phyloP scores from a whole-genome alignment of 30 jellyfish, hydroid and myxozoan genomes.

The Catostylus mosaicus region DNA sequence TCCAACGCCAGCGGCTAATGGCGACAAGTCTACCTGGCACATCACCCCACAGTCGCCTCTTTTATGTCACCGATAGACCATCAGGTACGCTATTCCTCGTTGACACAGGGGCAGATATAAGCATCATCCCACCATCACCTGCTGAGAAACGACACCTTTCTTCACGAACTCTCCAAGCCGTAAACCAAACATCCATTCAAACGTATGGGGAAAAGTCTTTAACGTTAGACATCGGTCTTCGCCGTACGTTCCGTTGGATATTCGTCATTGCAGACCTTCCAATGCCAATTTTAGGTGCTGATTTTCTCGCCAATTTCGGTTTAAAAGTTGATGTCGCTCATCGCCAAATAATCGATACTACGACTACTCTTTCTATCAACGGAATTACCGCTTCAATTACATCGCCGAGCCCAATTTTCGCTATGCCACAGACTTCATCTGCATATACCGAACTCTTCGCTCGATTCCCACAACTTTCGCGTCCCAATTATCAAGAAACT shows the following conservation, averaged over 20 bases:
- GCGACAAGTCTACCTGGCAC: constrained; percentile 24
- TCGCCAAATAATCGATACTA: constrained; percentile 10
- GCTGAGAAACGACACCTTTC: not conserved
- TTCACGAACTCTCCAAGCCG: constrained; percentile 3
- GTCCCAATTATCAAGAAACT: not conserved
- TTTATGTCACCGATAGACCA: not conserved
- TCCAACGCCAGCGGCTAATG: constrained; percentile 55
- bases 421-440: constrained; percentile 1
- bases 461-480: not conserved
- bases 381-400: not conserved
- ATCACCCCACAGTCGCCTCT: not conserved
- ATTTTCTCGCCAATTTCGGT: constrained; percentile 14
- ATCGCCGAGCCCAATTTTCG: constrained; percentile 16
- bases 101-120: no score
- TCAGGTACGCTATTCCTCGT: not conserved
- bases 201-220: constrained; percentile 16
- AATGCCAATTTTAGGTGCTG: no score
- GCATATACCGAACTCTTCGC: not conserved
- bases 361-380: not conserved
- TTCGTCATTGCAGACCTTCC: constrained; percentile 30
- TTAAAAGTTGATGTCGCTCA: constrained; percentile 9
- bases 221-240: not conserved
- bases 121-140: constrained; percentile 19
- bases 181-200: no score
- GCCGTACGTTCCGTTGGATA: constrained; percentile 14